Conservation (phyloP, 2,888 invertebrate species). For the Synergus gifuensis region DNA sequence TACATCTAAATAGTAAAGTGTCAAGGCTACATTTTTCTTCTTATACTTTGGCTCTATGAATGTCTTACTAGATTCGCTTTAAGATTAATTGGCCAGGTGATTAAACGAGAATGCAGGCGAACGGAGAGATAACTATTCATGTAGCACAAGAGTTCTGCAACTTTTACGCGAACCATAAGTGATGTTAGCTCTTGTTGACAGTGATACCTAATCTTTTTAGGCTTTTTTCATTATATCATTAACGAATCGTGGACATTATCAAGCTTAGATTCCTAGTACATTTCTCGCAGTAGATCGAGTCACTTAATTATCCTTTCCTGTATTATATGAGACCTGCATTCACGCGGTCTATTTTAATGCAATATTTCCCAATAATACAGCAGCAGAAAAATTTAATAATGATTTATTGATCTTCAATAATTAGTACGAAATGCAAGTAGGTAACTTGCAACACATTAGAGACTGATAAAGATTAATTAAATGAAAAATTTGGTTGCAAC, state of each 20-base stretch:
- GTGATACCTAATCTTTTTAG: background rate
- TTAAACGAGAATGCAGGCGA: slow-evolving; percentile 7
- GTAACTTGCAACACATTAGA: slow-evolving; percentile 29
- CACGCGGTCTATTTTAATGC: slow-evolving; percentile 22
- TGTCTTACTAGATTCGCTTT: background rate
- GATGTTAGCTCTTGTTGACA: slow-evolving; percentile 16
- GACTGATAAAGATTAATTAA: slow-evolving; percentile 33
- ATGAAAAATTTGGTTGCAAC: slow-evolving; percentile 5
- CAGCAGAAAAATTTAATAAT: slow-evolving; percentile 28
- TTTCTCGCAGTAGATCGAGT: background rate
- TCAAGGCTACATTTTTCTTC: background rate
- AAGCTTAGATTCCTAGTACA: background rate
- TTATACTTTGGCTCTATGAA: background rate
- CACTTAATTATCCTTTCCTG: background rate
- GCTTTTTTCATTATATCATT: slow-evolving; percentile 1
- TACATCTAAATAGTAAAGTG: background rate
- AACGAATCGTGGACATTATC: background rate
- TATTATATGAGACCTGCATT: background rate
- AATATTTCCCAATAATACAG: slow-evolving; percentile 7
- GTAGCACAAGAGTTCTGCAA: slow-evolving; percentile 33
- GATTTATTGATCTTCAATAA: slow-evolving; percentile 14
- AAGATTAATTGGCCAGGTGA: slow-evolving; percentile 31
- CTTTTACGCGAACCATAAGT: slow-evolving; percentile 20
- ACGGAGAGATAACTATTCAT: slow-evolving; percentile 27
- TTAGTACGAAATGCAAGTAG: slow-evolving; percentile 26